A percentile compares a stretch with the other conserved stretches of the same genome.
Conservation (phyloP, 2,113 vertebrate species). For the Tragelaphus scriptus region DNA sequence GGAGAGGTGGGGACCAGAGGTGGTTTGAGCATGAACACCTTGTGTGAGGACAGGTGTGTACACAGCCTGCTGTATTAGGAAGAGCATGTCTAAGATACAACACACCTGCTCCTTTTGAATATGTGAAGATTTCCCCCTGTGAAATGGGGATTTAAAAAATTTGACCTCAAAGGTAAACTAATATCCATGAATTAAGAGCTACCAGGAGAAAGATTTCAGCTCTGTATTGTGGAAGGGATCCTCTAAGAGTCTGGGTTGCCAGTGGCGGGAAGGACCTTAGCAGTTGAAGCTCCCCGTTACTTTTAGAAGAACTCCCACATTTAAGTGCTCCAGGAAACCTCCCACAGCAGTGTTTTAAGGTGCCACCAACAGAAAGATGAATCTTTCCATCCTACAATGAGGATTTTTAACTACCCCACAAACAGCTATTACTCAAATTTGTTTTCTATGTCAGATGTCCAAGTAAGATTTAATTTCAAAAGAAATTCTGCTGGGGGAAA, state of each 20-base stretch:
- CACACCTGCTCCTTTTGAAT: not conserved
- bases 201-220: not conserved
- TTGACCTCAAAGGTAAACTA: not conserved
- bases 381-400: not conserved
- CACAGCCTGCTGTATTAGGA: not conserved
- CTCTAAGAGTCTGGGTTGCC: not conserved
- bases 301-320: not conserved
- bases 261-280: not conserved
- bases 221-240: not conserved
- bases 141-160: not conserved
- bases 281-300: not conserved
- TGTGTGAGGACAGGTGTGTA: not conserved
- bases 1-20: not conserved
- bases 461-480: constrained; percentile 21
- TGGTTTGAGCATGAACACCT: not conserved
- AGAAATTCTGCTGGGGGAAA: not conserved
- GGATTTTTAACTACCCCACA: not conserved
- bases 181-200: not conserved
- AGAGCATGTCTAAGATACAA: not conserved
- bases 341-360: not conserved
- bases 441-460: not conserved
- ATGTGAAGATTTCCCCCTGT: not conserved
- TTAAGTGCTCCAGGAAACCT: not conserved
- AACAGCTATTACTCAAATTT: not conserved
- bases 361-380: not conserved